Conservation (phyloP, 2,888 invertebrate species). For the Scaptomyza tumidula region DNA sequence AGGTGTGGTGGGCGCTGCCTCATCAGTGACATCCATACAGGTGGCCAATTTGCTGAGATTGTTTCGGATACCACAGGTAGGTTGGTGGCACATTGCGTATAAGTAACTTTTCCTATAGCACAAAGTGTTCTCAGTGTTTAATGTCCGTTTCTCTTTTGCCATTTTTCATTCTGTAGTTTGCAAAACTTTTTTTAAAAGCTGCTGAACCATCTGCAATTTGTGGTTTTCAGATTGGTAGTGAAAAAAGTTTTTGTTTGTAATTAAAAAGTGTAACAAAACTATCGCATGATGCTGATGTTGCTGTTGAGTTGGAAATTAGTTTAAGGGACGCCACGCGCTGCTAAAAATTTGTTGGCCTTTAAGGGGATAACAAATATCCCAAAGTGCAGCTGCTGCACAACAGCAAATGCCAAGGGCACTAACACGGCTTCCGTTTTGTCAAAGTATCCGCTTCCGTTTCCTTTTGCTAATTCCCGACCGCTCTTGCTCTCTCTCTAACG, state of each 20-base stretch:
- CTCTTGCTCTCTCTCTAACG: background rate
- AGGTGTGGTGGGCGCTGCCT: slow-evolving; percentile 94
- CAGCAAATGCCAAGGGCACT: slow-evolving; percentile 17
- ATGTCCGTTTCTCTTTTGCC: background rate
- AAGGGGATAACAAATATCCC: slow-evolving; percentile 32
- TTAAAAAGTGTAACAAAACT: slow-evolving; percentile 56
- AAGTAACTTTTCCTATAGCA: slow-evolving; percentile 1
- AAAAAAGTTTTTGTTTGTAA: slow-evolving; percentile 45
- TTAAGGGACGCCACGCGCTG: slow-evolving; percentile 42
- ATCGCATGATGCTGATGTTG: slow-evolving; percentile 4
- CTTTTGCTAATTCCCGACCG: too few species aligned
- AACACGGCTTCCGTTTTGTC: slow-evolving; percentile 1
- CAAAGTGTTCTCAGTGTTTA: background rate
- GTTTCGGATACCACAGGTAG: slow-evolving; percentile 93
- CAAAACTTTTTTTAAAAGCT: background rate
- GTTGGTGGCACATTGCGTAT: slow-evolving; percentile 29
- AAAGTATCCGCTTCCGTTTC: background rate
- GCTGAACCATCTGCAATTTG: slow-evolving; percentile 11
- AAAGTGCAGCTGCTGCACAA: slow-evolving; percentile 57
- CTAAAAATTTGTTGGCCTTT: slow-evolving; percentile 35
- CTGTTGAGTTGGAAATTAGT: slow-evolving; percentile 25
- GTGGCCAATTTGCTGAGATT: slow-evolving; percentile 96
- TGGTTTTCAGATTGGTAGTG: slow-evolving; percentile 2
- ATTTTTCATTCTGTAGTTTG: background rate
- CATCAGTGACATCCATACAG: slow-evolving; percentile 97